phyloP scores from a whole-genome alignment of 2,797 vertebrate species.

The Linurgus olivaceus region DNA sequence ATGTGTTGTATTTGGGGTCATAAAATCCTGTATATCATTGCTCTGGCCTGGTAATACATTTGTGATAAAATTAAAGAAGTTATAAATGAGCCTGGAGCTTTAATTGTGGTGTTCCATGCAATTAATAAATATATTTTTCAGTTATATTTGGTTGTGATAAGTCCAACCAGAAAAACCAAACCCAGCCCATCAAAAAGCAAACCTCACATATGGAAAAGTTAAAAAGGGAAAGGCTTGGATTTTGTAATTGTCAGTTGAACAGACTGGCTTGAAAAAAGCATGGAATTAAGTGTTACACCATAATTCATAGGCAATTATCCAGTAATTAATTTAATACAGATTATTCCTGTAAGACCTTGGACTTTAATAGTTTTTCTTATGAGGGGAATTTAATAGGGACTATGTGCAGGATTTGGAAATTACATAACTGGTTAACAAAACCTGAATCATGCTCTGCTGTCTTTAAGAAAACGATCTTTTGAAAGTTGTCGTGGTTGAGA shows the following conservation, averaged over 20 bases:
- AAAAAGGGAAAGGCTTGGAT: not conserved
- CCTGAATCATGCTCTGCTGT: not conserved
- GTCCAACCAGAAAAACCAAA: not conserved
- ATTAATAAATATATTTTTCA: not conserved
- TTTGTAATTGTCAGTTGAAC: not conserved
- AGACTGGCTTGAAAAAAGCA: not conserved
- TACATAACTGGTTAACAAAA: not conserved
- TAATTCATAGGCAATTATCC: not conserved
- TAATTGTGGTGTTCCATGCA: not conserved
- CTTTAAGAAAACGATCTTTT: not conserved
- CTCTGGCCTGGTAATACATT: not conserved
- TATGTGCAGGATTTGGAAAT: not conserved
- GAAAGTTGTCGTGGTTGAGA: not conserved
- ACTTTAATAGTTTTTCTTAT: not conserved
- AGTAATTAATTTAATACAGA: not conserved
- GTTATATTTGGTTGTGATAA: not conserved
- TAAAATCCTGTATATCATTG: not conserved
- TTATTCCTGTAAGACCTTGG: not conserved
- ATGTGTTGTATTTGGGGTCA: not conserved
- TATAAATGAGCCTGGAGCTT: not conserved
- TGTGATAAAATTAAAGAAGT: not conserved
- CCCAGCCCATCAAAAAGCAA: not conserved
- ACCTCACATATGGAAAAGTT: not conserved
- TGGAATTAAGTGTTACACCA: not conserved
- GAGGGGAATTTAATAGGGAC: not conserved